phyloP scores from a whole-genome alignment of 1,140 invertebrate species.

The Pseudomyrmex dendroicus region DNA sequence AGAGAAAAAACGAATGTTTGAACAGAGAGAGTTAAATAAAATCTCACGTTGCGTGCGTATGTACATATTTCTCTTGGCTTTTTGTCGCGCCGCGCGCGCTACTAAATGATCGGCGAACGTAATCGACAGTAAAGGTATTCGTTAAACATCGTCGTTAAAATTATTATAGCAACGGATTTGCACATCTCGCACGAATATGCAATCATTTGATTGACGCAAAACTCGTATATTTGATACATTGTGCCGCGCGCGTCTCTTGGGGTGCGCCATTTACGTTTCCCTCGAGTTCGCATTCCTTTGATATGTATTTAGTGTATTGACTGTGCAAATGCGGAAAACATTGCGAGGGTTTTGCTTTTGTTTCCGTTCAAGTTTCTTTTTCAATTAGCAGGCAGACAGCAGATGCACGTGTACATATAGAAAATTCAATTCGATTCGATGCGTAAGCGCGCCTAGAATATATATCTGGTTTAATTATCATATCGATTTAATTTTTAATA shows the following conservation, averaged over 20 bases:
- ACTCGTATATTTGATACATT: constrained; percentile 37
- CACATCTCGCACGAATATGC: constrained; percentile 23
- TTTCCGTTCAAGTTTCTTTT: constrained; percentile 12
- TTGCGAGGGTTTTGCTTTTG: constrained; percentile 8
- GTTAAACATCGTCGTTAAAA: constrained; percentile 3
- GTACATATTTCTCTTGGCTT: not conserved
- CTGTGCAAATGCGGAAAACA: constrained; percentile 22
- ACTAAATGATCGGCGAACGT: not conserved
- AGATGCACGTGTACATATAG: not conserved
- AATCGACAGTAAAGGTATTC: not conserved
- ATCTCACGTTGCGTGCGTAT: no score
- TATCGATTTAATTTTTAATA: no score
- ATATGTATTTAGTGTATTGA: constrained; percentile 37
- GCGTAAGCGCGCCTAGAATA: not conserved
- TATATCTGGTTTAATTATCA: no score
- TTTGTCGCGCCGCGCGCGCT: not conserved
- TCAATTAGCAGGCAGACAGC: constrained; percentile 16
- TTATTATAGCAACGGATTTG: constrained; percentile 27
- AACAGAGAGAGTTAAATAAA: not conserved
- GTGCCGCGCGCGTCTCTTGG: not conserved
- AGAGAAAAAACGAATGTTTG: not conserved
- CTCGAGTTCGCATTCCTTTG: constrained; percentile 24
- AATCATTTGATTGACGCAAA: constrained; percentile 55
- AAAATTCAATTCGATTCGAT: constrained; percentile 14
- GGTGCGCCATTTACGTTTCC: constrained; percentile 34